A percentile compares a stretch with the other conserved stretches of the same genome.
Conservation (phyloP, 1,140 invertebrate species). For the Tribolium madens region DNA sequence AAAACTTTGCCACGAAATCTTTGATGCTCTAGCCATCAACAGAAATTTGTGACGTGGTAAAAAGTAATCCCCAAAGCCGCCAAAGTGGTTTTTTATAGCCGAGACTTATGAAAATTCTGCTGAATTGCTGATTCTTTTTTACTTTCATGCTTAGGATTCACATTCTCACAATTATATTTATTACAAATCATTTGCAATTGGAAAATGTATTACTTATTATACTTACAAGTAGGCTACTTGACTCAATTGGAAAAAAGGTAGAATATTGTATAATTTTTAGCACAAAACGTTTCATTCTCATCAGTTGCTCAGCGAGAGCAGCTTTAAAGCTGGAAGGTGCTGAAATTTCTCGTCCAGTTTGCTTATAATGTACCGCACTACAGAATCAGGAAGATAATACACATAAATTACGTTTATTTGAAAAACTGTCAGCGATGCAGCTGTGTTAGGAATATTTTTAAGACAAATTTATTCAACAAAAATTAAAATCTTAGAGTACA, state of each 20-base stretch:
- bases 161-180: too few relatives aligned
- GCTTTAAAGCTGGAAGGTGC: neutral
- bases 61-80: neutral
- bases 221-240: too few relatives aligned
- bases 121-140: neutral
- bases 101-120: neutral
- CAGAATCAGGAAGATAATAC: neutral
- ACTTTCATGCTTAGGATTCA: too few relatives aligned
- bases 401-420: neutral
- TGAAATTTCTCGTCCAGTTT: neutral
- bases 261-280: neutral
- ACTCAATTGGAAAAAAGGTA: too few relatives aligned
- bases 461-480: neutral
- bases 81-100: neutral
- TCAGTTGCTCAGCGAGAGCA: neutral
- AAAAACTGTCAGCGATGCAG: neutral
- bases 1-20: constrained; percentile 5
- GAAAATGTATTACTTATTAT: too few relatives aligned
- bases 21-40: neutral
- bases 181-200: too few relatives aligned
- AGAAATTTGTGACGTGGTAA: neutral
- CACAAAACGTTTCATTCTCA: neutral
- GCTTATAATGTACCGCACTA: neutral
- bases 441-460: neutral
- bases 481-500: too few relatives aligned